These are phyloP conservation scores for Acleris laterana DNA, from an alignment of 2,888 invertebrate genomes.

Conservation along the genomic window DNA sequence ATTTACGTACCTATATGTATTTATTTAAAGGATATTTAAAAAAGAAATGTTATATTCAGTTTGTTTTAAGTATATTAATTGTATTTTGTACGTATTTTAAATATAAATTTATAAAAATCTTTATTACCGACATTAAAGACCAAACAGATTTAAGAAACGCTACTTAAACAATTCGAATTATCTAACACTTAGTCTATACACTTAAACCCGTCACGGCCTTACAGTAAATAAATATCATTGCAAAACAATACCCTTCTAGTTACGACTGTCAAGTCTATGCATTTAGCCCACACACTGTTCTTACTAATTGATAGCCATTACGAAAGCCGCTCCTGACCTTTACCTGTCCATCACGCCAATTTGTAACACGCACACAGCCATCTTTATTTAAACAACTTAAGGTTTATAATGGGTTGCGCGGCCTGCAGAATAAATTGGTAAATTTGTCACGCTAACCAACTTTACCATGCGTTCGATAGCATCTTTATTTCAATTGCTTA, in stretches of 20 bases:
- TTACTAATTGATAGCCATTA: constrained; percentile 58
- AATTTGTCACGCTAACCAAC: constrained; percentile 3
- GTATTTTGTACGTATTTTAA: too few species aligned
- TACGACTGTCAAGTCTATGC: constrained; percentile 46
- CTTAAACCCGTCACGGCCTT: not conserved
- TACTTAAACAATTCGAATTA: too few species aligned
- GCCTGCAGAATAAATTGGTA: not conserved
- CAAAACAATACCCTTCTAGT: constrained; percentile 23
- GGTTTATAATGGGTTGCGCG: constrained; percentile 1
- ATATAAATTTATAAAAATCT: too few species aligned
- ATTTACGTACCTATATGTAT: too few species aligned
- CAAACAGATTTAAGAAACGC: too few species aligned
- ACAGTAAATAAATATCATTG: not conserved
- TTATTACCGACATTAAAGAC: too few species aligned
- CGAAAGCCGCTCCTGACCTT: constrained; percentile 61
- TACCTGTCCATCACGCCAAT: constrained; percentile 39
- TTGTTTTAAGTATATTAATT: too few species aligned
- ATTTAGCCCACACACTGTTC: constrained; percentile 50
- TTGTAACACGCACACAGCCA: not conserved
- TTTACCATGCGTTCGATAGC: constrained; percentile 31
- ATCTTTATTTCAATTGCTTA: constrained; percentile 39
- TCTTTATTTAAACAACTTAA: not conserved
- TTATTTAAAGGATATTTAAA: too few species aligned
- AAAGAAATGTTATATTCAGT: too few species aligned
- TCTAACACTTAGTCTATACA: not conserved